Conservation (phyloP, 2,888 invertebrate genomes). For the Conops quadrifasciatus region DNA sequence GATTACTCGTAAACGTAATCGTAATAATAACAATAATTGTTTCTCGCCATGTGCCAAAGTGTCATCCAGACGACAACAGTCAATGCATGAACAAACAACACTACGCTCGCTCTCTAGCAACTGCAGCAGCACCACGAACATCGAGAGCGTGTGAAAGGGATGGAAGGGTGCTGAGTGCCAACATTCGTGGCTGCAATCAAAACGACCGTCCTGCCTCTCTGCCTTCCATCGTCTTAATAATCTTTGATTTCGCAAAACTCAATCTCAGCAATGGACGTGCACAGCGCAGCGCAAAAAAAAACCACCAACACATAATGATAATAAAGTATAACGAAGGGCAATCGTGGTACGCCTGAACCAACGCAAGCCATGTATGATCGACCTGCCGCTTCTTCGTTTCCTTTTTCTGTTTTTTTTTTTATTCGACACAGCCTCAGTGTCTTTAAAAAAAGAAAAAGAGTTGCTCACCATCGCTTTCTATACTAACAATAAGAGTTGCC, state of each 20-base stretch:
- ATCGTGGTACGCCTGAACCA: not conserved
- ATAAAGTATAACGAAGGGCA: conserved; percentile 33
- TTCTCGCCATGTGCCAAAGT: too few species aligned
- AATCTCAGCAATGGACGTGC: conserved; percentile 7
- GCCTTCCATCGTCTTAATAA: not conserved
- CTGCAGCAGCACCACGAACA: too few species aligned
- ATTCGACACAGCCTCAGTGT: not conserved
- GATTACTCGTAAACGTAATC: too few species aligned
- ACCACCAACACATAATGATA: conserved; percentile 33
- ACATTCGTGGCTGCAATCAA: not conserved
- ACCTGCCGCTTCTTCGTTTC: not conserved
- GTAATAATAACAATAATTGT: too few species aligned
- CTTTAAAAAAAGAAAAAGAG: not conserved
- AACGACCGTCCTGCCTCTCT: not conserved
- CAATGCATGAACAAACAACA: too few species aligned
- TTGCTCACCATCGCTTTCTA: too few species aligned
- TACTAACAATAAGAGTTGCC: conserved; percentile 22
- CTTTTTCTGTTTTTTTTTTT: conserved; percentile 1
- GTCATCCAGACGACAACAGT: too few species aligned
- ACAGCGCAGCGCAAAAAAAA: conserved; percentile 5
- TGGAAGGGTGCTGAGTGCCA: too few species aligned
- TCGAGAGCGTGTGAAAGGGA: too few species aligned
- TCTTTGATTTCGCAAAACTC: conserved; percentile 27
- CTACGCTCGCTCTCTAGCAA: too few species aligned
- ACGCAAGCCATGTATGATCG: not conserved